phyloP scores from a whole-genome alignment of 2,888 invertebrate genomes.

The Dione juno region DNA sequence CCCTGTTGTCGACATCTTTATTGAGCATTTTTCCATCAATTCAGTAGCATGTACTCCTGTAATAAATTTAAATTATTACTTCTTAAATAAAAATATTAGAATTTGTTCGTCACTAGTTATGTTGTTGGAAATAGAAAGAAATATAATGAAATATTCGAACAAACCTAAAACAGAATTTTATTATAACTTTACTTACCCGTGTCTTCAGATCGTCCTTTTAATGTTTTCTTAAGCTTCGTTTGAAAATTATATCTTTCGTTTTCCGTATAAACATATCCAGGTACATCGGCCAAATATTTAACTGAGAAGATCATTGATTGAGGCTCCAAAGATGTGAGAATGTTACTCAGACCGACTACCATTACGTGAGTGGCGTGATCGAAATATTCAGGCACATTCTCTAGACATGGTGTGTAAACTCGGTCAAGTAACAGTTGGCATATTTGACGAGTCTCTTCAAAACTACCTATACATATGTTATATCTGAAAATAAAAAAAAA shows the following conservation, averaged over 20 bases:
- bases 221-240: conserved; percentile 42
- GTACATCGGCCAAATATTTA: conserved; percentile 74
- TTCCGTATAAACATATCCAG: conserved; percentile 69
- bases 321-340: conserved; percentile 81
- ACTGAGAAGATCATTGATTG: conserved; percentile 75
- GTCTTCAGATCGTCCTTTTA: conserved; percentile 46
- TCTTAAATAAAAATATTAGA: no score
- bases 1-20: conserved; percentile 46
- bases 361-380: conserved; percentile 83
- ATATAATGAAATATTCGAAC: not conserved
- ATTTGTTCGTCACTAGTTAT: no score
- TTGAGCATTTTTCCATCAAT: conserved; percentile 46
- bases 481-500: conserved; percentile 67
- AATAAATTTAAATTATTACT: not conserved
- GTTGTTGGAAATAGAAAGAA: not conserved
- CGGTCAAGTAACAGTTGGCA: conserved; percentile 81
- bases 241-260: conserved; percentile 48
- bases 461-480: conserved; percentile 84
- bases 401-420: conserved; percentile 82
- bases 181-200: conserved; percentile 43
- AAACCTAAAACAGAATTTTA: not conserved
- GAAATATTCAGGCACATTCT: conserved; percentile 80
- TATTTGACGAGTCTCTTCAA: conserved; percentile 82
- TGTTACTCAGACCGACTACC: conserved; percentile 84
- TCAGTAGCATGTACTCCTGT: conserved; percentile 48